Base-by-base conservation (phyloP, 1,140 invertebrate genomes). In the Diachasma alloeum region DNA sequence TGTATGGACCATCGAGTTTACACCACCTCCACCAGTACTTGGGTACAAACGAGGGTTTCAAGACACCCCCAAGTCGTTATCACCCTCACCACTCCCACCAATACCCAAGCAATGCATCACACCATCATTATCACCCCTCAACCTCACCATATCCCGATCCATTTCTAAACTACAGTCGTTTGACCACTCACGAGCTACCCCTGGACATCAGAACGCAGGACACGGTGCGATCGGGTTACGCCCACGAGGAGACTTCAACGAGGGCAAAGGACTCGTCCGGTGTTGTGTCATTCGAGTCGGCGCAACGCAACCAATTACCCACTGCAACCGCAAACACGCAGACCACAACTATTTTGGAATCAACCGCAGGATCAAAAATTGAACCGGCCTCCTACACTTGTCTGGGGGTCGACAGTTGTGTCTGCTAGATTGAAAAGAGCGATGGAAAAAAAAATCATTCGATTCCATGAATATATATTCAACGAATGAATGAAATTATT, bases 1-100 rank as follows among this genome's bases (percentile, higher is more conserved):
- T 88, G 13, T 88, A 89, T 67, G 84, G 86, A 24, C 66, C 85
- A 26, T 83, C 87, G 8, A 87, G 85, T 78, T 79, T 89, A 13
- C 87, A 89, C 67, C 87, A 89, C 67, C 78, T 89, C 36, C 87
- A 89, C 48, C 87, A 89, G 37, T 89, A 88, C 26, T 84, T 89
- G 39, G 87, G 87, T n/a, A 82, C 80, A 39, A 88, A 87, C 56
- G 87, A 89, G 1, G 83, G 83, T 1, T 88, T 88, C 74, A 84
- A 87, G 72, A 84, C 84, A 26, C 82, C 85, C 6, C 66, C 87
- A 9, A 85, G 80, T 24, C 82, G 86, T 71, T 89, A 88, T 31
- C 86, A 87, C 11, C 36, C 82, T 4, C 84, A 86, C 70, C 87
- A 87, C 46, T 26, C 84, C 0, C 84, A 87, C 67, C 86, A 87